phyloP scores from a whole-genome alignment of 2,888 invertebrate genomes.

The Plagiodera versicolora region DNA sequence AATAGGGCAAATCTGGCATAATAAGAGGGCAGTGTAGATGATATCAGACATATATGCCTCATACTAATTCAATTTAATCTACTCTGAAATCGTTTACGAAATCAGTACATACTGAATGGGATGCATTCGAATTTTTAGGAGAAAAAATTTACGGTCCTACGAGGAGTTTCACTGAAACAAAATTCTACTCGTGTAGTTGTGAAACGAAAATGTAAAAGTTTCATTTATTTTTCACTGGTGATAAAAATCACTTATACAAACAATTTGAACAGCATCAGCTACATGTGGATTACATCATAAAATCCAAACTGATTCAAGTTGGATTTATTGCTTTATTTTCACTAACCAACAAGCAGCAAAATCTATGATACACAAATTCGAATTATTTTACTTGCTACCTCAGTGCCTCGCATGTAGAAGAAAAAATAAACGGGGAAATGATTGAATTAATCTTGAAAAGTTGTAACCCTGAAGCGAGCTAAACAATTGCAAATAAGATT shows the following conservation, averaged over 20 bases:
- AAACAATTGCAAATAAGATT: neutral
- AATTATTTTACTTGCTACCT: neutral
- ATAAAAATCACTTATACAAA: neutral
- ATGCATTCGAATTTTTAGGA: too few species aligned
- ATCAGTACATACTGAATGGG: too few species aligned
- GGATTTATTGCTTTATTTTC: neutral
- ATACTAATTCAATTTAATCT: too few species aligned
- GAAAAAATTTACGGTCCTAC: too few species aligned
- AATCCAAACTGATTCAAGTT: neutral
- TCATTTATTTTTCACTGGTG: neutral
- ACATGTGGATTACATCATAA: neutral
- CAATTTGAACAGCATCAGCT: neutral
- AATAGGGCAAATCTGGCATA: too few species aligned
- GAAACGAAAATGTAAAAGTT: neutral
- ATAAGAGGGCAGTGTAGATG: too few species aligned
- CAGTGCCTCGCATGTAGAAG: neutral
- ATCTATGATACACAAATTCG: neutral
- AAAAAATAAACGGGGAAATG: neutral
- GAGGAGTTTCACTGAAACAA: too few species aligned
- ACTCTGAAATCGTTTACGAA: too few species aligned
- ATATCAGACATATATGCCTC: too few species aligned
- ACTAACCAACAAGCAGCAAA: neutral
- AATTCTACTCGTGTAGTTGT: neutral
- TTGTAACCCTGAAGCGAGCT: neutral
- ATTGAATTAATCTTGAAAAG: neutral